A percentile compares a stretch with the other conserved stretches of the same genome.
Evolutionary conservation across 2,797 vertebrate species (phyloP).

Genomic region (Salmo trutta): DNA sequence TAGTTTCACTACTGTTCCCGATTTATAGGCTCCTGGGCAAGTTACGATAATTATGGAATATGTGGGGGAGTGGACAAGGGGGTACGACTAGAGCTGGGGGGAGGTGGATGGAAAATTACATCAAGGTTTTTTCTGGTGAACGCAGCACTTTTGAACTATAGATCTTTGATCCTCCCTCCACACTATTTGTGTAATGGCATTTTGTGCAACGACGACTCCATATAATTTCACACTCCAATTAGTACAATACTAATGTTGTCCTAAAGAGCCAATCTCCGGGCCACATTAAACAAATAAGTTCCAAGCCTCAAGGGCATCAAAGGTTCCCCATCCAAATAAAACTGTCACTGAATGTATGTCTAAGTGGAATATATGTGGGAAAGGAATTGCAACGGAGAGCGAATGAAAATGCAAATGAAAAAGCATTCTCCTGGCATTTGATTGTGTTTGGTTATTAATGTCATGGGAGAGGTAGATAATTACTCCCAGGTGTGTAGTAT

Average conservation of each 20-base stretch:
- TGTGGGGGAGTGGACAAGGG: constrained; percentile 36
- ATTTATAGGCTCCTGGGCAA: constrained; percentile 68
- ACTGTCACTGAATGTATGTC: background rate
- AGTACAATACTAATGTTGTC: constrained; percentile 61
- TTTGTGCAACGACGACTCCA: constrained; percentile 53
- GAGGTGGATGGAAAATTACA: constrained; percentile 53
- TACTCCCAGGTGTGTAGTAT: background rate
- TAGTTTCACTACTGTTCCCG: constrained; percentile 64
- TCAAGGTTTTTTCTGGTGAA: constrained; percentile 39
- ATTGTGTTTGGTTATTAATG: constrained; percentile 18
- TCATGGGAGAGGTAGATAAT: background rate
- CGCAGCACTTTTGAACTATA: constrained; percentile 67
- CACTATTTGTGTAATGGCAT: constrained; percentile 58
- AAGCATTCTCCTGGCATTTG: constrained; percentile 13
- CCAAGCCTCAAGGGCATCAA: constrained; percentile 26
- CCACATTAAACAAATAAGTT: constrained; percentile 46
- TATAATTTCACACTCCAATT: constrained; percentile 73
- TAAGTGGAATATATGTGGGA: background rate
- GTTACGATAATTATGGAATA: constrained; percentile 67
- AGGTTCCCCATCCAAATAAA: background rate
- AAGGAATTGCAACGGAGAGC: background rate
- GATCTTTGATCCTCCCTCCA: constrained; percentile 67
- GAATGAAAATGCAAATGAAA: background rate
- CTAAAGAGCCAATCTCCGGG: constrained; percentile 24
- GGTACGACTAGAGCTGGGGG: constrained; percentile 19